Evolutionary conservation across 2,888 invertebrate species (phyloP).

Genomic region (Stenichneumon culpator): DNA sequence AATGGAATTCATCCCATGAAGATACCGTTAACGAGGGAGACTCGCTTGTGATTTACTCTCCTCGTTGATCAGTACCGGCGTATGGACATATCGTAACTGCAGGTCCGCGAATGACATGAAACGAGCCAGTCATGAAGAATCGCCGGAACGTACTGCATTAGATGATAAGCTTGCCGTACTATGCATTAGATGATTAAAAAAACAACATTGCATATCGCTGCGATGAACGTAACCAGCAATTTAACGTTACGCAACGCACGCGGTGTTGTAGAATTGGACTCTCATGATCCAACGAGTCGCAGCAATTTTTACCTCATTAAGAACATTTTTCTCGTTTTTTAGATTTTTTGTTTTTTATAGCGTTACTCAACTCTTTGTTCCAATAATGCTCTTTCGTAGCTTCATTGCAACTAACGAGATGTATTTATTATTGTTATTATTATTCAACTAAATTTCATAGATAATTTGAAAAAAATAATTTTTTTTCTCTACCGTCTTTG

Average conservation of each 20-base stretch:
- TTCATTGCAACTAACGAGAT: background rate
- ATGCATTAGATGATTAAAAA: conserved; percentile 47
- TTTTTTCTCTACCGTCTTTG: background rate
- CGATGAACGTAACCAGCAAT: conserved; percentile 62
- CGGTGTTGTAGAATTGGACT: conserved; percentile 43
- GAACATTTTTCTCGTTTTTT: background rate
- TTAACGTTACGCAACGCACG: conserved; percentile 61
- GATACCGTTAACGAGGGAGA: background rate
- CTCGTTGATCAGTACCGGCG: background rate
- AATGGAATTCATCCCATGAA: background rate
- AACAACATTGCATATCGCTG: conserved; percentile 59
- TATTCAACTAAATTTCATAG: background rate
- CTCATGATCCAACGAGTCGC: background rate
- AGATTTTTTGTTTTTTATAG: too few relatives aligned
- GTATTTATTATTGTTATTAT: too few relatives aligned
- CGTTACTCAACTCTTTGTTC: background rate
- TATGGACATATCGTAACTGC: background rate
- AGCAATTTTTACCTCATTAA: background rate
- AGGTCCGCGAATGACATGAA: conserved; percentile 27
- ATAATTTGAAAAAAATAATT: background rate
- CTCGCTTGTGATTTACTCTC: background rate
- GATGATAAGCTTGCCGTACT: background rate
- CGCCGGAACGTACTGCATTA: background rate
- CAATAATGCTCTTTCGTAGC: background rate
- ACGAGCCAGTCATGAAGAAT: conserved; percentile 18